Evolutionary conservation across 2,113 vertebrate genomes (phyloP).

Genomic region (Drymodes brunneopygia): DNA sequence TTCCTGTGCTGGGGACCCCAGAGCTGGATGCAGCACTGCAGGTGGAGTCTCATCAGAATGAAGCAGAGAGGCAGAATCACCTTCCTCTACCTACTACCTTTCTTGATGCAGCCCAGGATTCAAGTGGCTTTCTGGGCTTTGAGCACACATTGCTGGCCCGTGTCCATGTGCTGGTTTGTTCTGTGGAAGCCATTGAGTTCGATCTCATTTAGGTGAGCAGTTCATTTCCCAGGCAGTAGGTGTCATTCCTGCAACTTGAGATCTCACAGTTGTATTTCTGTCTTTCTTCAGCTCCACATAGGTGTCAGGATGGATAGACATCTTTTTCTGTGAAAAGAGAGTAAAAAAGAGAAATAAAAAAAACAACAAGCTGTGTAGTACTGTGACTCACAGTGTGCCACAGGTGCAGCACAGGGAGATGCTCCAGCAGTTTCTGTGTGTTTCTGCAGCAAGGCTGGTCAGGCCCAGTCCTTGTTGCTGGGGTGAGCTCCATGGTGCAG

Average conservation of each 20-base stretch:
- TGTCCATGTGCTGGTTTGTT: neutral
- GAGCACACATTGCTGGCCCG: rapidly evolving
- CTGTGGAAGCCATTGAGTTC: neutral
- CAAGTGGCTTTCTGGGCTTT: neutral
- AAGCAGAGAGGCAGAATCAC: neutral
- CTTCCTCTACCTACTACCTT: neutral
- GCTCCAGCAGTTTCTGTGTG: neutral
- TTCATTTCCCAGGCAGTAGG: constrained; percentile 51
- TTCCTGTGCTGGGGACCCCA: neutral
- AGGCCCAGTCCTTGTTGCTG: rapidly evolving
- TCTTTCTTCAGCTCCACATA: neutral
- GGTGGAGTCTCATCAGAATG: rapidly evolving
- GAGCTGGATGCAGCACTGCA: neutral
- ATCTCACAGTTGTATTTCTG: neutral
- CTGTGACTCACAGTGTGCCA: rapidly evolving
- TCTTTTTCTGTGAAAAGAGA: neutral
- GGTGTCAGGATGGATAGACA: neutral
- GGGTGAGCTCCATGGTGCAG: neutral
- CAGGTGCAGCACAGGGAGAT: rapidly evolving
- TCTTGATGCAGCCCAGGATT: neutral
- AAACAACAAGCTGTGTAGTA: neutral
- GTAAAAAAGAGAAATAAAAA: neutral
- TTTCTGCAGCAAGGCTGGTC: neutral
- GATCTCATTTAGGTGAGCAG: neutral
- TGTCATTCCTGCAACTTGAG: constrained; percentile 59